These are phyloP conservation scores for Proterorhinus semilunaris DNA, from an alignment of 2,113 vertebrate species.

Conservation along the genomic window DNA sequence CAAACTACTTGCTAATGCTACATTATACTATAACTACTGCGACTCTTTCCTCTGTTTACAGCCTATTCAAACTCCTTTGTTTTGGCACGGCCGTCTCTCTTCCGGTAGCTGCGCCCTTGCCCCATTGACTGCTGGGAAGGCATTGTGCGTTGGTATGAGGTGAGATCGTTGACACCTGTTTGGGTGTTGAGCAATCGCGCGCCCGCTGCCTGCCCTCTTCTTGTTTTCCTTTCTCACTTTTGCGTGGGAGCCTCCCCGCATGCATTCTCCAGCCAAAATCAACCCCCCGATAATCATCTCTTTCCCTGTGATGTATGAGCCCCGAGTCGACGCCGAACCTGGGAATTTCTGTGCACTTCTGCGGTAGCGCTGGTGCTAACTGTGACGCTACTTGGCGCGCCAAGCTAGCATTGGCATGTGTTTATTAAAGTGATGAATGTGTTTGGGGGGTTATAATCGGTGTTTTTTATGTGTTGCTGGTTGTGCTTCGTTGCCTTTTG, in stretches of 20 bases:
- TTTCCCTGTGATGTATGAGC: constrained; percentile 67
- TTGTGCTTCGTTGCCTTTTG: neutral
- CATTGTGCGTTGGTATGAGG: constrained; percentile 57
- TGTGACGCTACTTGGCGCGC: constrained; percentile 9
- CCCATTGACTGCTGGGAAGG: constrained; percentile 62
- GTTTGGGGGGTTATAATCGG: neutral
- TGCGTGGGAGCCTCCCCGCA: constrained; percentile 67
- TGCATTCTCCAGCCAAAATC: constrained; percentile 69
- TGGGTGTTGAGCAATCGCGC: constrained; percentile 70
- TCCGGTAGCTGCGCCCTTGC: constrained; percentile 64
- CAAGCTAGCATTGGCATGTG: neutral
- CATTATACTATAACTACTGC: no score
- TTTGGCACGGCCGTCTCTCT: constrained; percentile 1
- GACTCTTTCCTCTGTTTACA: no score
- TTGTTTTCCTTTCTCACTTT: constrained; percentile 73
- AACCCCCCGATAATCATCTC: constrained; percentile 70
- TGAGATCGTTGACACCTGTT: constrained; percentile 77
- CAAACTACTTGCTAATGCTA: no score
- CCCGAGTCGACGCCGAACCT: constrained; percentile 35
- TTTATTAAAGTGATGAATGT: neutral
- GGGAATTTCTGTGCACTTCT: constrained; percentile 37
- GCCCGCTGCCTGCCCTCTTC: constrained; percentile 63
- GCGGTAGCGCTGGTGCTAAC: constrained; percentile 13
- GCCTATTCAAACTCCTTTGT: no score
- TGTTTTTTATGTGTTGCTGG: neutral